Percentiles rank a stretch among this genome's conserved stretches.
phyloP scores from a whole-genome alignment of 2,888 invertebrate genomes.

The Antheraea assamensis region DNA sequence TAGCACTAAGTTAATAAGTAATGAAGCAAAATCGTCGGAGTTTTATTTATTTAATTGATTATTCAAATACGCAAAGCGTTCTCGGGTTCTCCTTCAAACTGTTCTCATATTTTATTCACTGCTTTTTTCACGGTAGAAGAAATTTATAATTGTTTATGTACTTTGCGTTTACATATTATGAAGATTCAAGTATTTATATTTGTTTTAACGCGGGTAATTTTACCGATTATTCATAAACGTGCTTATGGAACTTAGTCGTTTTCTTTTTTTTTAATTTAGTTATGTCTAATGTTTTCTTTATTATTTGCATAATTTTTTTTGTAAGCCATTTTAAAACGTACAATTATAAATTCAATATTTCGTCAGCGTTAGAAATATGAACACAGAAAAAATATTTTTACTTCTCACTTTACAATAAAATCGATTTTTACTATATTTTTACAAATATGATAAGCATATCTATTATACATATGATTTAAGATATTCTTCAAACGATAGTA shows the following conservation, averaged over 20 bases:
- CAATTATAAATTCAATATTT: too few relatives aligned
- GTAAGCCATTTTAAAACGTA: too few relatives aligned
- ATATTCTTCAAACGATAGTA: too few relatives aligned
- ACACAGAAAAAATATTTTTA: too few relatives aligned
- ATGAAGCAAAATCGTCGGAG: conserved; percentile 74
- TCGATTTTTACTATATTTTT: too few relatives aligned
- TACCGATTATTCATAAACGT: not conserved
- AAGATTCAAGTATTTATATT: not conserved
- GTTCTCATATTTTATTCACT: conserved; percentile 80
- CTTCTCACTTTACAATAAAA: too few relatives aligned
- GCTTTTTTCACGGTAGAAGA: conserved; percentile 73
- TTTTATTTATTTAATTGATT: conserved; percentile 82
- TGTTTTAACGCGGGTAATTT: not conserved
- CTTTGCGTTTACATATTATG: conserved; percentile 13
- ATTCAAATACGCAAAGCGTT: conserved; percentile 81
- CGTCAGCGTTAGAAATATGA: too few relatives aligned
- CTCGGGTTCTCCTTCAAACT: conserved; percentile 74
- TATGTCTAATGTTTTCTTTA: not conserved
- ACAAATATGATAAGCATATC: too few relatives aligned
- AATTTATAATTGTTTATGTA: conserved; percentile 70
- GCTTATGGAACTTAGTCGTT: not conserved
- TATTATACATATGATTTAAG: too few relatives aligned
- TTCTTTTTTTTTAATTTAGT: not conserved
- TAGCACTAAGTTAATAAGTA: conserved; percentile 77
- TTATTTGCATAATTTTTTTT: too few relatives aligned